Evolutionary conservation across 2,113 vertebrate genomes (phyloP).

Genomic region (Antechinus stuartii): DNA sequence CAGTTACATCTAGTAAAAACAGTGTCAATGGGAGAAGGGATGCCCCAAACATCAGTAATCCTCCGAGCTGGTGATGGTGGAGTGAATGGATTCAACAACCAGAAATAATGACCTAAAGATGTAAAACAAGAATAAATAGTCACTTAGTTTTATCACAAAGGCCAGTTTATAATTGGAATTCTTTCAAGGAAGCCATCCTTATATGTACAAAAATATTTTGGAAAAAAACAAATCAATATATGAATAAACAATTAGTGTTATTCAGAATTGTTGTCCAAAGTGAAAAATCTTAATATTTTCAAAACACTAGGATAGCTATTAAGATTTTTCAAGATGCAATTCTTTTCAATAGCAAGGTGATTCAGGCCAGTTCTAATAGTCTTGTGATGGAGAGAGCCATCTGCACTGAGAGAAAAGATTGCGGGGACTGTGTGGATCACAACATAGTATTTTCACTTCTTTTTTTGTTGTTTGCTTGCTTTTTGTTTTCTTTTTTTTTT

Average conservation of each 20-base stretch:
- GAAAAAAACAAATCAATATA: neutral
- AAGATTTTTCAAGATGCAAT: neutral
- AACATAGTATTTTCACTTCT: too few species aligned
- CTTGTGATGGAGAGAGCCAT: too few species aligned
- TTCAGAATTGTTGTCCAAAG: neutral
- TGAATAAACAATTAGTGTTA: neutral
- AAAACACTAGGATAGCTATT: too few species aligned
- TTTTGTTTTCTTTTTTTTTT: too few species aligned
- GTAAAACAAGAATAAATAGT: conserved; percentile 8
- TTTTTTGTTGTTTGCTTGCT: too few species aligned
- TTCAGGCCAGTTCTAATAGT: too few species aligned
- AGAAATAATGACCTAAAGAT: conserved; percentile 93
- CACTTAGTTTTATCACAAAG: neutral
- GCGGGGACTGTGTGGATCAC: too few species aligned
- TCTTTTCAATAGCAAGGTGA: too few species aligned
- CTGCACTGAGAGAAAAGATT: too few species aligned
- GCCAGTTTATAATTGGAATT: neutral
- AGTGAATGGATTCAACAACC: conserved; percentile 87
- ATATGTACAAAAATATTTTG: neutral
- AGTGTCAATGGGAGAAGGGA: conserved; percentile 95
- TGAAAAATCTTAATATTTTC: neutral
- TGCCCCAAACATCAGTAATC: conserved; percentile 93
- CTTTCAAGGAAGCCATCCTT: neutral
- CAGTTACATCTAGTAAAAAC: conserved; percentile 97
- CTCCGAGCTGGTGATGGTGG: conserved; percentile 85